These are phyloP conservation scores for Leptinotarsa haldemani DNA, from an alignment of 2,888 invertebrate genomes.

Conservation along the genomic window DNA sequence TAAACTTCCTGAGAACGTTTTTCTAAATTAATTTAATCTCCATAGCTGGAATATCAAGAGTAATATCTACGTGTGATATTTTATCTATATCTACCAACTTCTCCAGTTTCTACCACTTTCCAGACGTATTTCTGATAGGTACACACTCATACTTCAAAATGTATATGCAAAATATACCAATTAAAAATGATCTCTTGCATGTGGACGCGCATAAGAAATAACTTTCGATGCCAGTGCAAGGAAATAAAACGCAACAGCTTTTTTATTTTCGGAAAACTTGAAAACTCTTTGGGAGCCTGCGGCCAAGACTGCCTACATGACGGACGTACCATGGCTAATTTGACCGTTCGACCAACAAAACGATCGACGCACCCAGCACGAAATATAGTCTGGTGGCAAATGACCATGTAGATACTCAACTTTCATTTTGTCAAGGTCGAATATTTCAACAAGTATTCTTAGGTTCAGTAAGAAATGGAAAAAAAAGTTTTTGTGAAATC, in stretches of 20 bases:
- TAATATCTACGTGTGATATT: too few species aligned
- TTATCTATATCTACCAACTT: too few species aligned
- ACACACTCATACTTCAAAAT: neutral
- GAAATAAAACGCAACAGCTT: constrained; percentile 40
- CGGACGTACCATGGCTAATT: constrained; percentile 50
- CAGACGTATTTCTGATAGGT: too few species aligned
- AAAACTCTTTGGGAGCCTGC: constrained; percentile 44
- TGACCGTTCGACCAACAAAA: constrained; percentile 42
- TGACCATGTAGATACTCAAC: neutral
- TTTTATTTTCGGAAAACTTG: constrained; percentile 44
- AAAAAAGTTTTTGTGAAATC: too few species aligned
- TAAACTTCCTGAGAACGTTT: too few species aligned
- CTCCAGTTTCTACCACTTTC: too few species aligned
- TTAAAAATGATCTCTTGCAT: neutral
- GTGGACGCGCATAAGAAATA: neutral
- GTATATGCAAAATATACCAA: neutral
- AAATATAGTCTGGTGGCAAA: constrained; percentile 1
- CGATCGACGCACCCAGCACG: constrained; percentile 15
- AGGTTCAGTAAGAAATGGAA: too few species aligned
- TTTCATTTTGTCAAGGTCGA: neutral
- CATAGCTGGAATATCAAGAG: too few species aligned
- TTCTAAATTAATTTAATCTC: too few species aligned
- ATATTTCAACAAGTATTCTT: too few species aligned
- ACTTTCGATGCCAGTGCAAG: constrained; percentile 32
- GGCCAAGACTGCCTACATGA: constrained; percentile 48